These are phyloP conservation scores for Athrips mouffetella DNA, from an alignment of 2,888 invertebrate species.

Conservation along the genomic window DNA sequence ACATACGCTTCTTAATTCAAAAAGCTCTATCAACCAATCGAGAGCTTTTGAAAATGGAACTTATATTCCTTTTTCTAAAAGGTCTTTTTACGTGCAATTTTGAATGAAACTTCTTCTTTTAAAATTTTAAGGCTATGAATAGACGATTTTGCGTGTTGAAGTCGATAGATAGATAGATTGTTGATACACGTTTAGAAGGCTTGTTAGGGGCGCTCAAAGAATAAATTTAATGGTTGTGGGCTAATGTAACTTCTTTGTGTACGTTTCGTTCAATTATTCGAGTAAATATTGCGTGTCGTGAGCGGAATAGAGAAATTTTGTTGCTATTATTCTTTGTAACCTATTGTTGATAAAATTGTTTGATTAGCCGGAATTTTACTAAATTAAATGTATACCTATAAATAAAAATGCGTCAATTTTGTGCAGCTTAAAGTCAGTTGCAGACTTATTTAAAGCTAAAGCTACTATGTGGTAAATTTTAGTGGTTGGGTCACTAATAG, in stretches of 20 bases:
- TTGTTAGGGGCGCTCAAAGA: constrained; percentile 32
- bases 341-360: neutral
- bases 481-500: too few relatives aligned
- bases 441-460: too few relatives aligned
- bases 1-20: neutral
- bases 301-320: constrained; percentile 30
- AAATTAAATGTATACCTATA: neutral
- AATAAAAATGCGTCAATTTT: too few relatives aligned
- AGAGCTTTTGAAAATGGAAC: neutral
- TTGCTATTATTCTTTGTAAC: constrained; percentile 12
- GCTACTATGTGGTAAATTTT: too few relatives aligned
- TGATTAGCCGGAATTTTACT: neutral
- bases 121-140: constrained; percentile 16
- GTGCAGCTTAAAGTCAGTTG: too few relatives aligned
- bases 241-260: constrained; percentile 19
- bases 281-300: constrained; percentile 24
- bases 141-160: constrained; percentile 33
- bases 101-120: neutral
- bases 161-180: constrained; percentile 28
- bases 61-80: neutral
- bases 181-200: constrained; percentile 20
- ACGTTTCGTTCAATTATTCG: constrained; percentile 29
- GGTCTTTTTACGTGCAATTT: constrained; percentile 20
- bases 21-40: neutral
- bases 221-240: constrained; percentile 30